A percentile compares a stretch with the other conserved stretches of the same genome.
phyloP scores from a whole-genome alignment of 2,113 vertebrate genomes.

The Carassius auratus region DNA sequence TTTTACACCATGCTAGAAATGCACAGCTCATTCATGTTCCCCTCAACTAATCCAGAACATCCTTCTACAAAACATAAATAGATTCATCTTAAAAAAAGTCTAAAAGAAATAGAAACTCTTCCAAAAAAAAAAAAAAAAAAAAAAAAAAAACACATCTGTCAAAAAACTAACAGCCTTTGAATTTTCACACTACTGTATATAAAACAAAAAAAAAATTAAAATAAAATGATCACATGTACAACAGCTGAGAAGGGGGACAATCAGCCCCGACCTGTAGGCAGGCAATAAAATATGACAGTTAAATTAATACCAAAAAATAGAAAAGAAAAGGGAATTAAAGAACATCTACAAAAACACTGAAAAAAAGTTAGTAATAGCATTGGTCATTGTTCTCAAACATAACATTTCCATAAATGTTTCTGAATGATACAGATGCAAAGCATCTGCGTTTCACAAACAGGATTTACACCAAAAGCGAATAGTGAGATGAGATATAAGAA shows the following conservation, averaged over 20 bases:
- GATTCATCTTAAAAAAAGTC: slow-evolving; percentile 65
- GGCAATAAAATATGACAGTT: slow-evolving; percentile 79
- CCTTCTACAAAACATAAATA: slow-evolving; percentile 79
- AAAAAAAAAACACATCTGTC: slow-evolving; percentile 56
- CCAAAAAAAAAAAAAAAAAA: slow-evolving; percentile 64
- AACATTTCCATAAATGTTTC: slow-evolving; percentile 34
- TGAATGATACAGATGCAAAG: not conserved
- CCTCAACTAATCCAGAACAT: slow-evolving; percentile 67
- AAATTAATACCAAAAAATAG: slow-evolving; percentile 72
- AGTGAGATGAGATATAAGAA: slow-evolving; percentile 41
- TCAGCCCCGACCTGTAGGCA: slow-evolving; percentile 76
- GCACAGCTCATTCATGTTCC: slow-evolving; percentile 65
- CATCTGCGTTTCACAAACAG: not conserved
- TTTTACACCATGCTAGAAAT: slow-evolving; percentile 50
- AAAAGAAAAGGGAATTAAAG: slow-evolving; percentile 49
- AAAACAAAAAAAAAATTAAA: slow-evolving; percentile 59
- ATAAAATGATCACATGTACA: slow-evolving; percentile 74
- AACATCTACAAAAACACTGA: slow-evolving; percentile 48
- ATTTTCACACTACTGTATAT: slow-evolving; percentile 75
- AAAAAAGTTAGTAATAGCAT: slow-evolving; percentile 67
- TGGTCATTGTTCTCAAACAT: slow-evolving; percentile 55
- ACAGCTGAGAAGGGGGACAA: slow-evolving; percentile 71
- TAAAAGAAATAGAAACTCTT: slow-evolving; percentile 75
- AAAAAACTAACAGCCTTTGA: slow-evolving; percentile 73
- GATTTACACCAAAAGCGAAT: not conserved